Base-by-base conservation (phyloP, 2,888 invertebrate genomes). In the Tuta absoluta region DNA sequence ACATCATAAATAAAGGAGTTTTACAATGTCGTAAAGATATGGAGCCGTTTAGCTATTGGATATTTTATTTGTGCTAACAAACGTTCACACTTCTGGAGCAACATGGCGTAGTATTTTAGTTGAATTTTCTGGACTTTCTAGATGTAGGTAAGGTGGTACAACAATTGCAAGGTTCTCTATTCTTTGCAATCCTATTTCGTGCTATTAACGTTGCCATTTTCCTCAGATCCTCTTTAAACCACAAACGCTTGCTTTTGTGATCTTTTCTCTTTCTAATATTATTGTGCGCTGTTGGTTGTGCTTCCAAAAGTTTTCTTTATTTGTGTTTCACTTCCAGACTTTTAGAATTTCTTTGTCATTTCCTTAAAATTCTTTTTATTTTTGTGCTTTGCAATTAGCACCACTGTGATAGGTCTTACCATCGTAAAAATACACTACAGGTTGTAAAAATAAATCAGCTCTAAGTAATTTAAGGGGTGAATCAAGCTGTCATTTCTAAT, bases 21-120 rank as follows among this genome's bases (percentile, higher is more conserved):
- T 58, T 56, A 56, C 56, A 56, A 14, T 33, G 56, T 33, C 56
- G 56, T 56, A 56, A 56, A 56, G 56, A 56, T 56, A 56, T 56
- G 33, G 28, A 56, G 56, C 56, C 56, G 56, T 56, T 56, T 33
- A 56, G 56, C 56, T 56, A 56, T 56, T 56, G 33, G 28, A 33
- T 56, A 56, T 56, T 56, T 56, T 33, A 24, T 56, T 56, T 28
- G n/a, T 33, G 11, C 11, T 56, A 56, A 24, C n/a, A n/a, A 24
- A 12, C 23, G 21, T 19, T 19, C 10, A 21, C 51, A 7, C 21
- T 11, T 21, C 17, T 1, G 23, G 23, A 8, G 45, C n/a, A 45
- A 45, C n/a, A 45, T 45, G n/a, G 17, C 1, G 45, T 45, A 45
- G n/a, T 45, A 45, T 45, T 45, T 45, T 45, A 45, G 5, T 45